A percentile compares a stretch with the other conserved stretches of the same genome.
phyloP scores from a whole-genome alignment of 2,113 vertebrate species.

The Zosterops lateralis region DNA sequence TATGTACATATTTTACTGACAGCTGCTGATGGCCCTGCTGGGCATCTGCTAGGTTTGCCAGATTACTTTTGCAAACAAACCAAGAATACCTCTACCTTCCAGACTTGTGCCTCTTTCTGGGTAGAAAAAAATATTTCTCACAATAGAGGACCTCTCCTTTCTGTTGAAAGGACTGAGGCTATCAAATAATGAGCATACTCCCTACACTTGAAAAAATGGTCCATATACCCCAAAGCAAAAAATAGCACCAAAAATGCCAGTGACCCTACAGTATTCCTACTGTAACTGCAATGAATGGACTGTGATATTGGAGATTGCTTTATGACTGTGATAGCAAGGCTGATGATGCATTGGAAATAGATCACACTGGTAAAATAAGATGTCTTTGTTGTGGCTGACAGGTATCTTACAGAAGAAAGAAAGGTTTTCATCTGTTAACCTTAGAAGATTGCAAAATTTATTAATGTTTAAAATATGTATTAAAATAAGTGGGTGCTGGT shows the following conservation, averaged over 20 bases:
- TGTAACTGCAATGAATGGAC: fast-evolving
- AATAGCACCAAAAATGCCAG: not conserved
- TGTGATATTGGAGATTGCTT: not conserved
- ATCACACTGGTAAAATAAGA: not conserved
- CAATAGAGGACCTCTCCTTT: not conserved
- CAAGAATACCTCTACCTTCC: not conserved
- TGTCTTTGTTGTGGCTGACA: not conserved
- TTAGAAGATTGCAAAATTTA: not conserved
- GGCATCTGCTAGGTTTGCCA: not conserved
- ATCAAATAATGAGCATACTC: not conserved
- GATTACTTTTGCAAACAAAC: not conserved
- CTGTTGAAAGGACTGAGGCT: not conserved
- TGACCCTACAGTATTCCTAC: not conserved
- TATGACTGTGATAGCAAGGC: not conserved
- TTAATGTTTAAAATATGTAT: not conserved
- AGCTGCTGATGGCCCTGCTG: not conserved
- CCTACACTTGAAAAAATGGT: not conserved
- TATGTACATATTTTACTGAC: not conserved
- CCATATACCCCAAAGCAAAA: not conserved
- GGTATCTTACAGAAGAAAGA: not conserved
- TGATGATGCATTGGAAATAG: not conserved
- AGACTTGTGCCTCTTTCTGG: not conserved
- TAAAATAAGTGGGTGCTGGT: not conserved
- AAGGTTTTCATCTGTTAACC: not conserved
- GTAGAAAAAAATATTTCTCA: not conserved